phyloP scores from a whole-genome alignment of 2,113 vertebrate species.

The Scopus umbretta region DNA sequence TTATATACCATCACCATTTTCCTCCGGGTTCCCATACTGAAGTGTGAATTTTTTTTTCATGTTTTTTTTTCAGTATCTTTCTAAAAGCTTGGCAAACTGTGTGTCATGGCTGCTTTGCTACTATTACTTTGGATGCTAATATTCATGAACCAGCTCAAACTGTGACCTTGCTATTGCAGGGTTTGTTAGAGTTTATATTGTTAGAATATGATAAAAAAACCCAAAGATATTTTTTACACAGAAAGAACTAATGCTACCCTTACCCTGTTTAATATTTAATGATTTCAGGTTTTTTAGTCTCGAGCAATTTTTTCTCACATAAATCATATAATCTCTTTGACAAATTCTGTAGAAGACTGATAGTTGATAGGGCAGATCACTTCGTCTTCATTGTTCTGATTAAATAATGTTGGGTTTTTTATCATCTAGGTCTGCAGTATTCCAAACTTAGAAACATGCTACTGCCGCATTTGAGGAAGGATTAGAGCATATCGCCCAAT shows the following conservation, averaged over 20 bases:
- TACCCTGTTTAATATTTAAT: not conserved
- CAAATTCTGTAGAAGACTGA: not conserved
- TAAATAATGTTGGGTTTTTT: not conserved
- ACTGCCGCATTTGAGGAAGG: not conserved
- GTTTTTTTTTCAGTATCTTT: not conserved
- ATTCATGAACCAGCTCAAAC: not conserved
- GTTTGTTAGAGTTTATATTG: not conserved
- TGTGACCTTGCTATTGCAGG: not conserved
- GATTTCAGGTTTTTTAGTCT: not conserved
- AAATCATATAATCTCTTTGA: not conserved
- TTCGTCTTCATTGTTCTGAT: not conserved
- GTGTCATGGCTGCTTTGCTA: not conserved
- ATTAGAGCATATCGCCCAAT: not conserved
- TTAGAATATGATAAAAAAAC: not conserved
- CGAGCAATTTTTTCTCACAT: not conserved
- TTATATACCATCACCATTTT: not conserved
- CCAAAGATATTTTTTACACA: not conserved
- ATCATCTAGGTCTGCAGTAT: not conserved
- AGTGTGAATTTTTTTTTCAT: not conserved
- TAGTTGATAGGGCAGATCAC: not conserved
- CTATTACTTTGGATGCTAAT: not conserved
- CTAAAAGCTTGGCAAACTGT: not conserved
- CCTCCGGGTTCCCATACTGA: not conserved
- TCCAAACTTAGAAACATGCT: not conserved
- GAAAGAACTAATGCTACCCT: not conserved